Conservation (phyloP, 2,797 vertebrate species). For the Heterohyrax brucei region DNA sequence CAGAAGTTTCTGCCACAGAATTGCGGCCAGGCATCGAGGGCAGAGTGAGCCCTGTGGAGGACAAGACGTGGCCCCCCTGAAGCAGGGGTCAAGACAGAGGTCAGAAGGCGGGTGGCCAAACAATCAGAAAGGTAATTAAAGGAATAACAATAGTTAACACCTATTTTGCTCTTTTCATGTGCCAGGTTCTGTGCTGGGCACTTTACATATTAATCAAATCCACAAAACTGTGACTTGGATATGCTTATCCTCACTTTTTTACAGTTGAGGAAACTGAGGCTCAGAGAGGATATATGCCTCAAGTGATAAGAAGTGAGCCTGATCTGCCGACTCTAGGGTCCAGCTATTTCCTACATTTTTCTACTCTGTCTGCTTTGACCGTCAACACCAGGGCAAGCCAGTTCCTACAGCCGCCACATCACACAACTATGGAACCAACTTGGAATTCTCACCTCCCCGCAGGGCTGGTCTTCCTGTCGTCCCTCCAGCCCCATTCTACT, state of each 20-base stretch:
- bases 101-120: slow-evolving; percentile 35
- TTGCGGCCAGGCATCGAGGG: slow-evolving; percentile 97
- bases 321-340: background rate
- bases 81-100: slow-evolving; percentile 16
- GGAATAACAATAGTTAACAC: slow-evolving; percentile 24
- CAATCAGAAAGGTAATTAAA: slow-evolving; percentile 49
- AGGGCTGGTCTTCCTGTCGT: slow-evolving; percentile 41
- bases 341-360: slow-evolving; percentile 61
- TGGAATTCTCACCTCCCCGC: slow-evolving; percentile 45
- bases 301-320: slow-evolving; percentile 13
- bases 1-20: slow-evolving; percentile 94
- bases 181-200: slow-evolving; percentile 8
- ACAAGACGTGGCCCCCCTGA: slow-evolving; percentile 96
- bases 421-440: background rate
- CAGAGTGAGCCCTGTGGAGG: slow-evolving; percentile 94
- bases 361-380: slow-evolving; percentile 22
- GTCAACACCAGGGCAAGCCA: background rate
- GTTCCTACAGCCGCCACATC: slow-evolving; percentile 37
- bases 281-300: slow-evolving; percentile 47
- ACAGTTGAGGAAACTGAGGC: slow-evolving; percentile 49
- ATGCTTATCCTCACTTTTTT: slow-evolving; percentile 40
- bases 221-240: background rate
- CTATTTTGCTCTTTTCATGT: slow-evolving; percentile 39
- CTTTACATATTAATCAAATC: slow-evolving; percentile 21
- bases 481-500: background rate